Evolutionary conservation across 1,140 invertebrate species (phyloP).

Genomic region (Ridgeia piscesae): DNA sequence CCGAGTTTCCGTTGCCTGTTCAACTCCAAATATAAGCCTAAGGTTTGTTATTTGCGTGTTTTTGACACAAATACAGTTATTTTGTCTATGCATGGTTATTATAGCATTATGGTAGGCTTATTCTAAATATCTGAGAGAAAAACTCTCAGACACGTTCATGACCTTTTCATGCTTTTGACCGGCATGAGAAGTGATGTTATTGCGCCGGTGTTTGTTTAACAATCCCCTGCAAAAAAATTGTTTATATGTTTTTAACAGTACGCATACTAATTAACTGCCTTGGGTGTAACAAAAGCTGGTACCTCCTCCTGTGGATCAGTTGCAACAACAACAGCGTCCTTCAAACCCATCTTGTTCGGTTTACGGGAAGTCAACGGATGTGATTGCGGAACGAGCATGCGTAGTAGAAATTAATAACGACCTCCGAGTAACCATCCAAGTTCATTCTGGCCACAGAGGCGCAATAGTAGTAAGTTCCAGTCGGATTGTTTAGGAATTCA

Average conservation of each 20-base stretch:
- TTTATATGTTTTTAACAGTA: not conserved
- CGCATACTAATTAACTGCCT: not conserved
- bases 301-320: slow-evolving; percentile 11
- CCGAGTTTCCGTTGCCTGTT: not conserved
- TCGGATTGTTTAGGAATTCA: too few relatives aligned
- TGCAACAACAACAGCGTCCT: slow-evolving; percentile 14
- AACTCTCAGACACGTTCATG: not conserved
- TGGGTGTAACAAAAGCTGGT: not conserved
- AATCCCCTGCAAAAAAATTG: not conserved
- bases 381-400: not conserved
- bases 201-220: not conserved
- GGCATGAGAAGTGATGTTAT: not conserved
- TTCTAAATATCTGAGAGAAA: not conserved
- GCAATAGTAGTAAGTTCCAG: too few relatives aligned
- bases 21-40: not conserved
- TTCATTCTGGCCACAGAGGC: too few relatives aligned
- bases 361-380: not conserved
- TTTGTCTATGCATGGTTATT: not conserved
- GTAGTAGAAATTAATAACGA: not conserved
- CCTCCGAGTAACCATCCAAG: too few relatives aligned
- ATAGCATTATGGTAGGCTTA: not conserved
- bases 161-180: slow-evolving; percentile 1
- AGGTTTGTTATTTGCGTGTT: not conserved
- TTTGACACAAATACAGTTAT: not conserved
- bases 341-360: slow-evolving; percentile 13